Evolutionary conservation across 1,140 invertebrate species (phyloP).

Genomic region (Meloidogyne exigua): DNA sequence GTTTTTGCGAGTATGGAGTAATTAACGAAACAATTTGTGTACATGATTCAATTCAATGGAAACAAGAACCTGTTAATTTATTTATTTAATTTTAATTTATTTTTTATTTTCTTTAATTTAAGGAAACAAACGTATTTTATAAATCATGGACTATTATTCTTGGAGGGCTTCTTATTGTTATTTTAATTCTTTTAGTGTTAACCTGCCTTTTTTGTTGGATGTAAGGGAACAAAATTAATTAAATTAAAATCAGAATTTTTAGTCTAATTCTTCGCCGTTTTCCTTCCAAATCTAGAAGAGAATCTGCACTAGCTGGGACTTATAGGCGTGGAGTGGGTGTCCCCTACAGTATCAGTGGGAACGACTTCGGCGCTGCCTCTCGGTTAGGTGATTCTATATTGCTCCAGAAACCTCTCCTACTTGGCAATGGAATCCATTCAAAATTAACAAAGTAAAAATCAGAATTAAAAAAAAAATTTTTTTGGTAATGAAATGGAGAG

Average conservation of each 20-base stretch:
- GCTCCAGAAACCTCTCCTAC: not conserved
- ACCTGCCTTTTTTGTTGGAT: constrained; percentile 26
- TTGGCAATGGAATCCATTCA: not conserved
- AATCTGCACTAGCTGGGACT: not conserved
- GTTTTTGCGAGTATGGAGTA: constrained; percentile 29
- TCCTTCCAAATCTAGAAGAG: not conserved
- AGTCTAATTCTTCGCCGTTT: not conserved
- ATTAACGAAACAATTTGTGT: constrained; percentile 31
- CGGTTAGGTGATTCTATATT: constrained; percentile 22
- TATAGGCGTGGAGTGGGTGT: constrained; percentile 5
- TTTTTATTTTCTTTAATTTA: not conserved
- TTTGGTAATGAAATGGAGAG: too few species aligned
- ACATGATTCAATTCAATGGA: constrained; percentile 17
- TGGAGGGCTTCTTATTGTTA: constrained; percentile 19
- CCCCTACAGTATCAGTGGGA: constrained; percentile 15
- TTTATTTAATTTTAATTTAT: not conserved
- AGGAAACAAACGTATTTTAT: constrained; percentile 16
- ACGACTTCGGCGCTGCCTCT: constrained; percentile 14
- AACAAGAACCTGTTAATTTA: constrained; percentile 20
- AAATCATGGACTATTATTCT: constrained; percentile 32
- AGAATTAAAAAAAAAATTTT: not conserved
- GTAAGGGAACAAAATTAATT: not conserved
- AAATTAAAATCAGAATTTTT: not conserved
- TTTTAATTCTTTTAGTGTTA: constrained; percentile 12
- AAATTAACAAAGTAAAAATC: constrained; percentile 5